Evolutionary conservation across 64 coral and sea anemone species (phyloP).

Genomic region (Catalaphyllia jardinei): DNA sequence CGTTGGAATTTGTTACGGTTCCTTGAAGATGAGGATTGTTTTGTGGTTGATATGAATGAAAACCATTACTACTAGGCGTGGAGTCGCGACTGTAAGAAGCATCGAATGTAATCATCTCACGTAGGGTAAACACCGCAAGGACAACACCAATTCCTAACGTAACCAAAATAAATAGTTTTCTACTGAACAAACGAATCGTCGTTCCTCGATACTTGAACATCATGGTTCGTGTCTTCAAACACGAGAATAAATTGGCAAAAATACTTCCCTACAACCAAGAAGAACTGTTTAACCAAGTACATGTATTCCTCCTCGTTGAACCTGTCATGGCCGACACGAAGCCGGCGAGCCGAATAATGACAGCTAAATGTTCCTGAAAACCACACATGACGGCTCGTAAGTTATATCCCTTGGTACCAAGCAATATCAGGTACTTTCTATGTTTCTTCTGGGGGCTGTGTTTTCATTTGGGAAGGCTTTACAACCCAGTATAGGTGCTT

Average conservation of each 20-base stretch:
- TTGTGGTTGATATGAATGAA: background rate
- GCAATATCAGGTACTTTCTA: background rate
- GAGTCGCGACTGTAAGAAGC: background rate
- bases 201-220: conserved; percentile 46
- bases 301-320: background rate
- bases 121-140: conserved; percentile 34
- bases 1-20: background rate
- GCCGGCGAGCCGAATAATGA: conserved; percentile 1
- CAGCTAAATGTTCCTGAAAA: background rate
- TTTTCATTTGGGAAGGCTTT: background rate
- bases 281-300: background rate
- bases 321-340: conserved; percentile 6
- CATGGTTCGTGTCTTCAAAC: background rate
- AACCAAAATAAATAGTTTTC: conserved; percentile 39
- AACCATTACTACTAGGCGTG: background rate
- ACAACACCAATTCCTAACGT: conserved; percentile 1
- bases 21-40: background rate
- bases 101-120: conserved; percentile 1
- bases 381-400: background rate
- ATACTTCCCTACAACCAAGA: background rate
- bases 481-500: background rate
- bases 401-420: background rate
- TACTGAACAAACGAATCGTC: conserved; percentile 32
- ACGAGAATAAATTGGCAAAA: background rate
- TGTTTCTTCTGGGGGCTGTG: background rate